A percentile compares a stretch with the other conserved stretches of the same genome.
Conservation (phyloP, 1,140 invertebrate genomes). For the Psix sp. region DNA sequence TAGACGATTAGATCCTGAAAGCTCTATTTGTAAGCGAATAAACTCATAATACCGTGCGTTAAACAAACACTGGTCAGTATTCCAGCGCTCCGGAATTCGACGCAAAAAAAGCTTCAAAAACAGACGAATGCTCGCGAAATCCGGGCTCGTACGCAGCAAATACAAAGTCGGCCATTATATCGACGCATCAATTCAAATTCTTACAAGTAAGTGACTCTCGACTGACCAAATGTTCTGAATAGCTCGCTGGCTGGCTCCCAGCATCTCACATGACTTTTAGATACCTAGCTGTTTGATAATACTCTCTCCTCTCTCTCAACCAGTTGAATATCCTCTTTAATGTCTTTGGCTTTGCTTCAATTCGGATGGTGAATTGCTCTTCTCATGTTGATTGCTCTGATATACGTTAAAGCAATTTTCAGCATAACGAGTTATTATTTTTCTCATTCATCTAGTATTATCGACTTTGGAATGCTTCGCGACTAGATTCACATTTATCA, state of each 20-base stretch:
- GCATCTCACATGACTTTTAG: slow-evolving; percentile 54
- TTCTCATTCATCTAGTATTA: slow-evolving; percentile 30
- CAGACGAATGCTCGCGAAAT: too few species aligned
- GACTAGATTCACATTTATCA: slow-evolving; percentile 20
- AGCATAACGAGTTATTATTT: slow-evolving; percentile 49
- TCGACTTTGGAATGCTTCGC: slow-evolving; percentile 15
- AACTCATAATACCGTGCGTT: not conserved
- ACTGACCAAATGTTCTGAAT: slow-evolving; percentile 58
- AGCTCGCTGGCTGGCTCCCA: slow-evolving; percentile 51
- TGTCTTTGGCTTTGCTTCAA: slow-evolving; percentile 56
- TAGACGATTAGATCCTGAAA: not conserved
- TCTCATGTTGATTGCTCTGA: slow-evolving; percentile 47
- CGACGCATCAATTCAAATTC: slow-evolving; percentile 54
- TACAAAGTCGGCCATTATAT: slow-evolving; percentile 31
- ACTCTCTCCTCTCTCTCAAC: slow-evolving; percentile 43
- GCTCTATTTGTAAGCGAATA: slow-evolving; percentile 10
- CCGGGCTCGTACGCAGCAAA: slow-evolving; percentile 43
- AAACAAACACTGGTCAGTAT: too few species aligned
- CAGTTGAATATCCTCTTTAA: slow-evolving; percentile 58
- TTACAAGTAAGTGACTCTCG: slow-evolving; percentile 54
- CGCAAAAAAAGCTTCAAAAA: too few species aligned
- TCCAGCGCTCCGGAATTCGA: too few species aligned
- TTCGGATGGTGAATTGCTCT: slow-evolving; percentile 54
- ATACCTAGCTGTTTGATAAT: slow-evolving; percentile 54
- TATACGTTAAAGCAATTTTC: slow-evolving; percentile 46